phyloP scores from a whole-genome alignment of 2,888 invertebrate genomes.

The Drosophila mimetica region DNA sequence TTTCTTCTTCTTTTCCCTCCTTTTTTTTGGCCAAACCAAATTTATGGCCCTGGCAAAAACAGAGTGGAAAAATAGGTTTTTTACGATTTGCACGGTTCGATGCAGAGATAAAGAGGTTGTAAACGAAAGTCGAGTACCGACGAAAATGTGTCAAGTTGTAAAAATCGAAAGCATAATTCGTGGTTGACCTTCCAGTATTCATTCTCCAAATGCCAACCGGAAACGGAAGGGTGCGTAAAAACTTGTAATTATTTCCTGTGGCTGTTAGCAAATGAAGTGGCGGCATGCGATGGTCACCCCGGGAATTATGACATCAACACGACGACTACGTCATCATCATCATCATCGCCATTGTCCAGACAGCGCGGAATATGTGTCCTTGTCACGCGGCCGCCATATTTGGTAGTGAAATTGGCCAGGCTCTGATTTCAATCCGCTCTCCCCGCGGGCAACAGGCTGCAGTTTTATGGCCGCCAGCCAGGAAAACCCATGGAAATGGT shows the following conservation, averaged over 20 bases:
- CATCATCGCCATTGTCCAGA: conserved; percentile 37
- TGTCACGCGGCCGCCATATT: conserved; percentile 54
- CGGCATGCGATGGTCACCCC: conserved; percentile 22
- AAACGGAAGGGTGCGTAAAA: conserved; percentile 70
- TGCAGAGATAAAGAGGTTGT: conserved; percentile 33
- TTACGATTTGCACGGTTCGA: conserved; percentile 25
- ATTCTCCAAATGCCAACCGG: conserved; percentile 48
- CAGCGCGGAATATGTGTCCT: conserved; percentile 49
- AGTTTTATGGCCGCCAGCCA: conserved; percentile 25
- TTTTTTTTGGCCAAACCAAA: conserved; percentile 13
- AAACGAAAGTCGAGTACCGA: conserved; percentile 16
- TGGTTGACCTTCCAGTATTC: conserved; percentile 38
- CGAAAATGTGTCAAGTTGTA: conserved; percentile 61
- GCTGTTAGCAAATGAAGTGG: conserved; percentile 34
- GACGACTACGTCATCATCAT: conserved; percentile 44
- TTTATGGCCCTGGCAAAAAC: conserved; percentile 29
- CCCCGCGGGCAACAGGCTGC: conserved; percentile 44
- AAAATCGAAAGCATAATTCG: conserved; percentile 52
- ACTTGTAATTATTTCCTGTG: conserved; percentile 65
- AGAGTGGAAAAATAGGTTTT: conserved; percentile 10
- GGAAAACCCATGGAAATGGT: conserved; percentile 12
- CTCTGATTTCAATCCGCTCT: conserved; percentile 49
- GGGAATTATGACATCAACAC: conserved; percentile 70
- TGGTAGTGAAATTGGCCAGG: conserved; percentile 42
- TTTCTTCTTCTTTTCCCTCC: background rate